A percentile compares a stretch with the other conserved stretches of the same genome.
These are phyloP conservation scores for Momotus momota DNA, from an alignment of 2,797 vertebrate genomes.

Conservation along the genomic window DNA sequence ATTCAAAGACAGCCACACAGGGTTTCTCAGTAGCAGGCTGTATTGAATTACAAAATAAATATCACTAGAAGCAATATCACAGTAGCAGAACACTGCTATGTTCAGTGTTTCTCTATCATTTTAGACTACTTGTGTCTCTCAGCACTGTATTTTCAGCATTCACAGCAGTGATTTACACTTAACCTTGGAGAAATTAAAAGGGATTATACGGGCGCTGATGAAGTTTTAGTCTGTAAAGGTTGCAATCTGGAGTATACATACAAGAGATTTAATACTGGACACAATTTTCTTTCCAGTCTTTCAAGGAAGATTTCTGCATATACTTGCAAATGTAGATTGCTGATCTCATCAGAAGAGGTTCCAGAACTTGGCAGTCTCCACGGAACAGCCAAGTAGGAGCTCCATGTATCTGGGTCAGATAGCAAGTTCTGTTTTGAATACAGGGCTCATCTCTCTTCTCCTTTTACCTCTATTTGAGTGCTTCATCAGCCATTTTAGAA, in stretches of 20 bases:
- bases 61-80: slow-evolving; percentile 24
- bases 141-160: background rate
- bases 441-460: background rate
- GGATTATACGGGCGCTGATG: background rate
- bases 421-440: background rate
- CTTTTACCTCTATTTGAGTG: background rate
- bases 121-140: background rate
- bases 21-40: slow-evolving; percentile 18
- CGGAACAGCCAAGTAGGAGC: background rate
- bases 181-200: background rate
- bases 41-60: slow-evolving; percentile 47
- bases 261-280: background rate
- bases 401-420: background rate
- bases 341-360: slow-evolving; percentile 5
- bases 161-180: slow-evolving; percentile 7
- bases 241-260: background rate
- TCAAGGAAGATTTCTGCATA: slow-evolving; percentile 32
- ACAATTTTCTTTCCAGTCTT: slow-evolving; percentile 7
- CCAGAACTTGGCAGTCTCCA: background rate
- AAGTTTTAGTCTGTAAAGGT: background rate
- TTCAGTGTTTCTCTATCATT: background rate
- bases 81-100: background rate
- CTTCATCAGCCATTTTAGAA: slow-evolving; percentile 7
- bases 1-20: background rate
- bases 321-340: background rate